A percentile compares a stretch with the other conserved stretches of the same genome.
phyloP scores from a whole-genome alignment of 2,113 vertebrate species.

The Ochotona curzoniae region DNA sequence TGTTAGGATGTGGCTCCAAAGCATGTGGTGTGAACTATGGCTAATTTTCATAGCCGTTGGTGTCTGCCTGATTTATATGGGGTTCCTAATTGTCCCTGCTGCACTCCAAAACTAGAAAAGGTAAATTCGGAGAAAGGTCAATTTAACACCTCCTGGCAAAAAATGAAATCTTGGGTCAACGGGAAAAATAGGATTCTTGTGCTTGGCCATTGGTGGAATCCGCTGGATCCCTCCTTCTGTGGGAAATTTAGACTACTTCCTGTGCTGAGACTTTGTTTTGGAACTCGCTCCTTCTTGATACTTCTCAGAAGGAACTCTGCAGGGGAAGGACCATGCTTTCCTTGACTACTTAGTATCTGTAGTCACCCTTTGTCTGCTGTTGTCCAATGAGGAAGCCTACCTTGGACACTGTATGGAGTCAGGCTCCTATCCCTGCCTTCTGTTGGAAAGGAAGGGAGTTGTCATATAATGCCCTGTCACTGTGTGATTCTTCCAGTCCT shows the following conservation, averaged over 20 bases:
- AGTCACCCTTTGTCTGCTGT: not conserved
- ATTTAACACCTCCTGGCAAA: not conserved
- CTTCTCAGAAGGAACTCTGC: not conserved
- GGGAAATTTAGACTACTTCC: not conserved
- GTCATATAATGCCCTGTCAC: not conserved
- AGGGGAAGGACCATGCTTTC: not conserved
- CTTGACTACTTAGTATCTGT: not conserved
- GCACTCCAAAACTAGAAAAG: not conserved
- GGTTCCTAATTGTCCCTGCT: not conserved
- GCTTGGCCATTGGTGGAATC: not conserved
- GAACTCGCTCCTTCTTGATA: not conserved
- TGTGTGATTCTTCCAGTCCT: not conserved
- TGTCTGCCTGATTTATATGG: constrained; percentile 5
- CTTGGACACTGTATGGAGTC: not conserved
- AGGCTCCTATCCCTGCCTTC: not conserved
- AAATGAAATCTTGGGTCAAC: not conserved
- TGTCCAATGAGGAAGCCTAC: not conserved
- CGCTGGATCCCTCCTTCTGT: not conserved
- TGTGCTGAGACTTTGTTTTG: not conserved
- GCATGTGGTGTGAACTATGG: not conserved
- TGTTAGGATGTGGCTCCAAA: not conserved
- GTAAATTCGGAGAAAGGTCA: not conserved
- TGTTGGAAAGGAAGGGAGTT: not conserved
- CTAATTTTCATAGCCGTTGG: constrained; percentile 9
- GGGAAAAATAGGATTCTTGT: not conserved